Conservation (phyloP, 2,797 vertebrate genomes). For the Setipinna tenuifilis region DNA sequence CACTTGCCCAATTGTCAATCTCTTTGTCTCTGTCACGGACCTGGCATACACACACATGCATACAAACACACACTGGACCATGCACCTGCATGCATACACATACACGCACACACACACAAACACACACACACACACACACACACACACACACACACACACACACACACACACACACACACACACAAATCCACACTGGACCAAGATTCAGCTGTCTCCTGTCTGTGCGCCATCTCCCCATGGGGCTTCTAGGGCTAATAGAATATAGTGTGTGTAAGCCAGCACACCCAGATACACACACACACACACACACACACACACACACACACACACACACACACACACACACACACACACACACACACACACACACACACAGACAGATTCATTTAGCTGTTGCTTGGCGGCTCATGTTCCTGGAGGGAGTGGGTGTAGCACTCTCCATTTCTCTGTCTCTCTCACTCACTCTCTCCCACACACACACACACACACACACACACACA, state of each 20-base stretch:
- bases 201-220: conserved; percentile 41
- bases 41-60: neutral
- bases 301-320: conserved; percentile 8
- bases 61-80: neutral
- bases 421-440: neutral
- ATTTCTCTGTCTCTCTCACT: neutral
- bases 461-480: neutral
- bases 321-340: conserved; percentile 9
- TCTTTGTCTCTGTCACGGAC: too few relatives aligned
- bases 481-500: conserved; percentile 18
- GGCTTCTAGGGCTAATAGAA: conserved; percentile 60
- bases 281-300: neutral
- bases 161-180: conserved; percentile 38
- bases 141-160: conserved; percentile 32
- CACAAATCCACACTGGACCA: conserved; percentile 36
- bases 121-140: conserved; percentile 22
- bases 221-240: conserved; percentile 43
- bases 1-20: too few relatives aligned
- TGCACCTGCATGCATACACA: neutral
- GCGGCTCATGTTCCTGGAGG: neutral
- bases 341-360: conserved; percentile 42
- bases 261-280: conserved; percentile 46
- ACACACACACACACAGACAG: conserved; percentile 53
- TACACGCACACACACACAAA: neutral
- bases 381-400: conserved; percentile 59